Percentiles rank a stretch among this genome's conserved stretches.
Evolutionary conservation across 2,797 vertebrate genomes (phyloP).

Genomic region (Furcifer pardalis): DNA sequence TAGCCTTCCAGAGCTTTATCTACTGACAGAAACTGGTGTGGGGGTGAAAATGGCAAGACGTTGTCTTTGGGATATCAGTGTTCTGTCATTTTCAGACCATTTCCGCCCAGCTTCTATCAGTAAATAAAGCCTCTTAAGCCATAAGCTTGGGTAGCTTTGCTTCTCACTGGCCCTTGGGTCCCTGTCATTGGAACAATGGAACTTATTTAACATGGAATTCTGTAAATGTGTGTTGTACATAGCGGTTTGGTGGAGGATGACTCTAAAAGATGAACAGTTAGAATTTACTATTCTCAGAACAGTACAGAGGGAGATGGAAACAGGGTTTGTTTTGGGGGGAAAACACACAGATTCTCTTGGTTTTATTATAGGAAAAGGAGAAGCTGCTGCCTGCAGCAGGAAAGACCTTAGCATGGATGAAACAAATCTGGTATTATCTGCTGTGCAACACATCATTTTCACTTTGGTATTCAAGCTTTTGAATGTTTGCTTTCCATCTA

Average conservation of each 20-base stretch:
- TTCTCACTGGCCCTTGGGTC: no score
- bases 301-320: not conserved
- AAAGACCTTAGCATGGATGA: not conserved
- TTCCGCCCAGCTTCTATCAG: no score
- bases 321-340: not conserved
- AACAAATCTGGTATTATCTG: slow-evolving; percentile 7
- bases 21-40: no score
- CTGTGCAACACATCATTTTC: slow-evolving; percentile 13
- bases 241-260: not conserved
- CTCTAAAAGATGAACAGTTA: not conserved
- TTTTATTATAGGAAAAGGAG: not conserved
- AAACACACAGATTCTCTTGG: not conserved
- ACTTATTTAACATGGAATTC: not conserved
- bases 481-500: slow-evolving; percentile 37
- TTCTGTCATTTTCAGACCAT: no score
- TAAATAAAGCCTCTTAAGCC: no score
- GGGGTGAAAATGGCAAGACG: not conserved
- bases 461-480: slow-evolving; percentile 20
- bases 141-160: no score
- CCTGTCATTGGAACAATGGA: not conserved
- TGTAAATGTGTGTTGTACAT: not conserved
- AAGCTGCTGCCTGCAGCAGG: no score
- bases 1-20: no score
- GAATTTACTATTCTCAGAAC: not conserved
- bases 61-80: no score